Base-by-base conservation (phyloP, 30 jellyfish, hydroid and myxozoan genomes). In the Aurelia aurita region DNA sequence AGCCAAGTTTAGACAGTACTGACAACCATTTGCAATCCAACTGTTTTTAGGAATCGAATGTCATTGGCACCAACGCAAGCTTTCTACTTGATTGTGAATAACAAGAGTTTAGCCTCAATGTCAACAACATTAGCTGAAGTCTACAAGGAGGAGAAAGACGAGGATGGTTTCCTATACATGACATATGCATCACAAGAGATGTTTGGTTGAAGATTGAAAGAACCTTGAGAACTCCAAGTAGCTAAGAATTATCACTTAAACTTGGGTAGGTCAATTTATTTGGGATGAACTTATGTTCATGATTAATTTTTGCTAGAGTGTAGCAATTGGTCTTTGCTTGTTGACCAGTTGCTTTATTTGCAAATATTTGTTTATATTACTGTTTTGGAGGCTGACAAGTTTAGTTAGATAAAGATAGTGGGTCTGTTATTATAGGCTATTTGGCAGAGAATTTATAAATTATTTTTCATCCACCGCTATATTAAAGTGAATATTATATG, bases 1-100 rank as follows among this genome's bases (percentile, higher is more conserved):
- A 31, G 43, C 43, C 5, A 31, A 31, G 43, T 31, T 31, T 2
- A 5, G 15, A 15, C 51, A 39, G 13, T 6, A 39, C 51, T 39
- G 51, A 39, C n/a, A n/a, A n/a, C n/a, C n/a, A 39, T 15, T 39
- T 39, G 7, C 2, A 0, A 39, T 39, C 9, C 51, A 39, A 39
- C 51, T 39, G 51, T 45, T 58, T 80, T 8, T 55, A 94, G 99
- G 69, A 94, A 94, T 63, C 97, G 99, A 26, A 94, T 94, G 99
- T 94, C 99, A 26, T 72, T 94, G 86, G 97, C 99, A 31, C 99
- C 99, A 23, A 94, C 99, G 1, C 99, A 94, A 71, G 96, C 99
- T 29, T 94, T 94, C 79, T 94, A 94, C 86, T 67, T 94, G 77
- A 94, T 94, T 58, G 99, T 94, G n/a, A 94, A 94, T 80, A 94